Base-by-base conservation (phyloP, 2,113 vertebrate species). In the Apus apus region DNA sequence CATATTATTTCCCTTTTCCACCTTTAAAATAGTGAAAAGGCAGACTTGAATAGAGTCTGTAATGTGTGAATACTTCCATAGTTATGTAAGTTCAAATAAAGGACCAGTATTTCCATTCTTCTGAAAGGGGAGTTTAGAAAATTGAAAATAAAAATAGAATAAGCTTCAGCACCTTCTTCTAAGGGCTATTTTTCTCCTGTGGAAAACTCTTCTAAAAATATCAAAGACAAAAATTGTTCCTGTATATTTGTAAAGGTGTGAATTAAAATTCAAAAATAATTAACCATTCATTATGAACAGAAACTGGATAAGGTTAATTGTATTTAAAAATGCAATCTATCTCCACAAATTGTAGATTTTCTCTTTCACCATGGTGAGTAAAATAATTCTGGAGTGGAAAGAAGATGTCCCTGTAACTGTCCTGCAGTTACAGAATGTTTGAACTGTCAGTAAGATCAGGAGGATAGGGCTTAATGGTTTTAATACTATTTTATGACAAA, bases 231-330 rank as follows among this genome's bases (percentile, higher is more conserved):
- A 62, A 8, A 6, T 17, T 56, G 3, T 30, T 57, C 36, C 20
- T 68, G 6, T 2, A 5, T 13, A 15, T 5, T 57, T 75, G 3
- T 19, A 70, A 56, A 9, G 1, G 0, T 56, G 4, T 23, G 30
- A 77, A 68, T 43, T 89, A 85, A 60, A 58, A 70, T 66, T 10
- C 5, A 86, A 85, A 92, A 57, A 58, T n/a, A 66, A 79, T 3
- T 6, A 65, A n/a, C 53, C 5, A 45, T 26, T 7, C 17, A 10
- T 85, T 72, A 40, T 53, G n/a, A 7, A 34, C 58, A 17, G 15
- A 68, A 77, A 84, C 6, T 9, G 3, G 18, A 38, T 56, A 53
- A 74, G 13, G 29, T 36, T 32, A 85, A 27, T 13, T 58, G 15
- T 32, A 29, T 8, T 36, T 36, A 18, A 32, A 20, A 65, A 60